A percentile compares a stretch with the other conserved stretches of the same genome.
These are phyloP conservation scores for Neolamprologus kungweensis DNA, from an alignment of 2,113 vertebrate species.

Conservation along the genomic window DNA sequence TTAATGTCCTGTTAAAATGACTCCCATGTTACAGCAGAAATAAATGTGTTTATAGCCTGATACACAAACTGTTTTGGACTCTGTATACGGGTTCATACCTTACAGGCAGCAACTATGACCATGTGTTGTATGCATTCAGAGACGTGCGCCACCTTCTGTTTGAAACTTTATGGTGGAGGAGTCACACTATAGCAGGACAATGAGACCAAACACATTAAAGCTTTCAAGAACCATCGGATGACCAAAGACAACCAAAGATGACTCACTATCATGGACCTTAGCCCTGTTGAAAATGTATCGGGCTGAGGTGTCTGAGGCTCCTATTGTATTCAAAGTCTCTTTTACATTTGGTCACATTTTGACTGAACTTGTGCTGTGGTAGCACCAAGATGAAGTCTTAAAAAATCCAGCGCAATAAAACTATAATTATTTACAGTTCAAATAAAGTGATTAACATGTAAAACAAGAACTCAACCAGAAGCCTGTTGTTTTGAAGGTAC, in stretches of 20 bases:
- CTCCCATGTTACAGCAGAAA: neutral
- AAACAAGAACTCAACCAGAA: neutral
- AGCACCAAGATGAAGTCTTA: neutral
- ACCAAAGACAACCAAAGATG: neutral
- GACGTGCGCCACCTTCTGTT: neutral
- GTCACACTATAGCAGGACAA: neutral
- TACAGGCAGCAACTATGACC: neutral
- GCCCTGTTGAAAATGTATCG: neutral
- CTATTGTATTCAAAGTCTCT: neutral
- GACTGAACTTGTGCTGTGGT: neutral
- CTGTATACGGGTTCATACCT: neutral
- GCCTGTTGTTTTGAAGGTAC: neutral
- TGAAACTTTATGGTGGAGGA: neutral
- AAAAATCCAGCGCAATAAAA: neutral
- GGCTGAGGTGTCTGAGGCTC: neutral
- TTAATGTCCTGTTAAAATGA: neutral
- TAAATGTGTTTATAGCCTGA: neutral
- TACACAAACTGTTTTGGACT: neutral
- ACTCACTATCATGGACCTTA: neutral
- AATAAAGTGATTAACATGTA: neutral
- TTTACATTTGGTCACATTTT: neutral
- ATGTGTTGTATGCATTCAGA: neutral
- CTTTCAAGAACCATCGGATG: neutral
- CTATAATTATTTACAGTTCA: neutral
- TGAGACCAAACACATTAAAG: neutral